Evolutionary conservation across 2,113 vertebrate genomes (phyloP), one percentile per base, ranked within the genome.

Genomic region (Nycticebus coucang): DNA sequence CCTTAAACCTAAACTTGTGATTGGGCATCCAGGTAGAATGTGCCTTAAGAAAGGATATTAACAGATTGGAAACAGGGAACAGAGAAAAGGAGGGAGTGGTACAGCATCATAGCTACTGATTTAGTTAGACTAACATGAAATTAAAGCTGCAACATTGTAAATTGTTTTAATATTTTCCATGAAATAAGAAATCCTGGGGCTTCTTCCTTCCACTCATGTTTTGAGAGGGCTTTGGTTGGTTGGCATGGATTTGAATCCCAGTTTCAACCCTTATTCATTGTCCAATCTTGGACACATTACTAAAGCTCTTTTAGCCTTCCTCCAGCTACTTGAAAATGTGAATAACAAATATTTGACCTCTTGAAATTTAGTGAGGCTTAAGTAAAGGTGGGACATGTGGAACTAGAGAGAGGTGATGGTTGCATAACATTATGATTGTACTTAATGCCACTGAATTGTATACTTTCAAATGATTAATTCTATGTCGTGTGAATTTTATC

Each of bases 1-100:
- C 60, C 41, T n/a, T 94, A 78, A 78, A 90, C 87, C 93, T 92
- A 87, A 94, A 75, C 57, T 86, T 75, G 55, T 83, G 86, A 62
- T 69, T 79, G n/a, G 37, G 53, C 28, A 78, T 72, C 53, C n/a
- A 71, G 1, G 11, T 10, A 77, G 55, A 93, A 41, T 2, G 8
- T 57, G 37, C 22, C 26, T 30, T 71, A 64, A 60, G n/a, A 89
- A 68, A 80, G 24, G 13, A 35, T 15, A 37, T 14, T 28, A 80
- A 71, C 3, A 75, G 85, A 57, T 11, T 45, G 62, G 50, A 72
- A 14, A 28, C 41, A 59, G 77, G 57, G 37, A 71, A 45, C 30
- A 28, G 15, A 11, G 74, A 77, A 35, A 59, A 4, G 1, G 14
- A 19, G 13, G 4, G 80, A 91, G 28, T 77, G 45, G 28, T 8